Conservation (phyloP, 2,888 invertebrate species). For the Leucania comma region DNA sequence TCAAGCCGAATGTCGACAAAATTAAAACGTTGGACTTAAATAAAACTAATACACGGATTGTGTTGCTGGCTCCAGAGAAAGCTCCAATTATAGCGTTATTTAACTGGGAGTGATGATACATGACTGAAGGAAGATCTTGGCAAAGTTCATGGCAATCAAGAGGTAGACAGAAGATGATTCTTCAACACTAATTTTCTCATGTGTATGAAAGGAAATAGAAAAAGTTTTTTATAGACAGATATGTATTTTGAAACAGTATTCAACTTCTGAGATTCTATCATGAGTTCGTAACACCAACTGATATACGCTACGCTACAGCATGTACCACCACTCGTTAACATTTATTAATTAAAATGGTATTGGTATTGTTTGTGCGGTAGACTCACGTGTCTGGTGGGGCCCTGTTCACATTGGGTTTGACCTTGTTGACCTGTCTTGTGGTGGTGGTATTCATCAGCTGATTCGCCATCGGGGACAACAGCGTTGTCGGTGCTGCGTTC, state of each 20-base stretch:
- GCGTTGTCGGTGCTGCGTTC: constrained; percentile 92
- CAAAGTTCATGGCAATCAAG: constrained; percentile 22
- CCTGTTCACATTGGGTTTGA: constrained; percentile 96
- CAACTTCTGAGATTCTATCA: constrained; percentile 49
- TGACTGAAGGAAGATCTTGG: constrained; percentile 40
- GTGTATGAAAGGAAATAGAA: constrained; percentile 47
- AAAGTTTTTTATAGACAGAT: constrained; percentile 42
- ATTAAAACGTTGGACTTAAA: constrained; percentile 38
- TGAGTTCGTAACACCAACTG: constrained; percentile 51
- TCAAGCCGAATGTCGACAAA: constrained; percentile 40
- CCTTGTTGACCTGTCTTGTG: constrained; percentile 96
- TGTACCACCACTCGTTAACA: constrained; percentile 62
- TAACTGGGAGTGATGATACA: constrained; percentile 57
- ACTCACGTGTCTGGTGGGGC: constrained; percentile 93
- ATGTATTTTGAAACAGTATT: constrained; percentile 43
- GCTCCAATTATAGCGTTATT: constrained; percentile 65
- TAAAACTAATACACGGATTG: constrained; percentile 57
- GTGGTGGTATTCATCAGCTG: constrained; percentile 94
- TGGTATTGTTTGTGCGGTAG: constrained; percentile 9
- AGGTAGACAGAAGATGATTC: constrained; percentile 48
- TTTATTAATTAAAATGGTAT: constrained; percentile 34
- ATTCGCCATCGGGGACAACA: constrained; percentile 92
- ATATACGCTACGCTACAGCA: constrained; percentile 43
- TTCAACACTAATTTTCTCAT: constrained; percentile 44
- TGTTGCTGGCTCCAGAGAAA: constrained; percentile 63